Evolutionary conservation across 2,797 vertebrate genomes (phyloP).

Genomic region (Tenualosa ilisha): DNA sequence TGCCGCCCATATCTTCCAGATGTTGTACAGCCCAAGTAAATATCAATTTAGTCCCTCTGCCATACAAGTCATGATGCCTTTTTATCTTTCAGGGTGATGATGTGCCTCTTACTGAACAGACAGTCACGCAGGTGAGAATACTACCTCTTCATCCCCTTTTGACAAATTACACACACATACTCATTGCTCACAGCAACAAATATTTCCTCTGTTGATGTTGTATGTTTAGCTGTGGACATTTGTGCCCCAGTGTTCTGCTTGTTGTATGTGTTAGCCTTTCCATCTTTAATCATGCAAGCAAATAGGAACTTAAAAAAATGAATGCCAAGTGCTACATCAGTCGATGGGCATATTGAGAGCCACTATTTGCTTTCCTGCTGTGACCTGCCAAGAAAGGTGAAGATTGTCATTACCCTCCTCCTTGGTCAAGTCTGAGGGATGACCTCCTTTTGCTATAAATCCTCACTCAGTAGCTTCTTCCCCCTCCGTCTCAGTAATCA

Average conservation of each 20-base stretch:
- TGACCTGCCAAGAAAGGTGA: not conserved
- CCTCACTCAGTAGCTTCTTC: not conserved
- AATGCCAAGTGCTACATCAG: not conserved
- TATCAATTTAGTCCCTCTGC: not conserved
- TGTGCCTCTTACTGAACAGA: constrained; percentile 77
- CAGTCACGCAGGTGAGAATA: constrained; percentile 72
- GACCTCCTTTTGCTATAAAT: not conserved
- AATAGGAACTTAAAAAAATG: not conserved
- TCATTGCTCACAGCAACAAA: not conserved
- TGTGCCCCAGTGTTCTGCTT: not conserved
- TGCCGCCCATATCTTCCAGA: not conserved
- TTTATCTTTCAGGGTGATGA: constrained; percentile 69
- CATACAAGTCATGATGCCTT: not conserved
- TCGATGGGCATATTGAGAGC: not conserved
- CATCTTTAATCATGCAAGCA: not conserved
- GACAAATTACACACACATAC: not conserved
- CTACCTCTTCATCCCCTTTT: not conserved
- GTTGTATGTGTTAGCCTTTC: not conserved
- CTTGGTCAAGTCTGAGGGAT: not conserved
- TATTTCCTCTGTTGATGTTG: not conserved
- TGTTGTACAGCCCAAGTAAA: not conserved
- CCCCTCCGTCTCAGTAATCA: not conserved
- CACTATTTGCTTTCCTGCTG: not conserved
- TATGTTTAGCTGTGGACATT: not conserved
- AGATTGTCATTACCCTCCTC: not conserved